phyloP scores from a whole-genome alignment of 2,888 invertebrate species.

The Melieria crassipennis region DNA sequence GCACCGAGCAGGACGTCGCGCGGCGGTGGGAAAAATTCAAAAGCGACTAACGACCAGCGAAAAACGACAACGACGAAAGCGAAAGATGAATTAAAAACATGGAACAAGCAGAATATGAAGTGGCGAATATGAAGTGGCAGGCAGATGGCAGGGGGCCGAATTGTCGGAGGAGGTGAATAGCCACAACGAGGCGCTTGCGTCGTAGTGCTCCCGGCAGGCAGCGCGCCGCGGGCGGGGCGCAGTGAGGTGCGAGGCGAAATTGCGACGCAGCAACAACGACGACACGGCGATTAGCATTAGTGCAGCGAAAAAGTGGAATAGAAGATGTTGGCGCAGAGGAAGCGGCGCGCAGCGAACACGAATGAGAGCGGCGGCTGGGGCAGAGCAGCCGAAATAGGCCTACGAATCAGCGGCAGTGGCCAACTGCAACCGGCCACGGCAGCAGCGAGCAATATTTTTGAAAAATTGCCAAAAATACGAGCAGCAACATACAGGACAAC shows the following conservation, averaged over 20 bases:
- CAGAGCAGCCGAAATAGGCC: slow-evolving; percentile 16
- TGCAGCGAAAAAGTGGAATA: slow-evolving; percentile 15
- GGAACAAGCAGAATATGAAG: no score
- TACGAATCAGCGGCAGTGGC: slow-evolving; percentile 30
- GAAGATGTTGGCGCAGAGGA: slow-evolving; percentile 7
- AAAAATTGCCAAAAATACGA: slow-evolving; percentile 32
- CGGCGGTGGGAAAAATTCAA: neutral
- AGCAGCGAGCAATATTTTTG: slow-evolving; percentile 14
- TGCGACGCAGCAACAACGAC: neutral
- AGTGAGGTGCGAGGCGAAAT: slow-evolving; percentile 7
- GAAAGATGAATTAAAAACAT: slow-evolving; percentile 4
- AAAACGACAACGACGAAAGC: neutral
- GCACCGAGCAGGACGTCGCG: neutral
- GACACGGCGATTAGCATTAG: slow-evolving; percentile 1
- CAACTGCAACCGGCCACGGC: slow-evolving; percentile 21
- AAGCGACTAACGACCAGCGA: neutral
- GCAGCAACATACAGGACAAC: slow-evolving; percentile 2
- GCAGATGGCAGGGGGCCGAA: neutral
- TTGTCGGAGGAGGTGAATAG: neutral
- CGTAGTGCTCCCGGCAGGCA: neutral
- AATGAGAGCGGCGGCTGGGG: neutral
- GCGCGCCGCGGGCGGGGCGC: neutral
- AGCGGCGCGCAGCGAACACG: neutral
- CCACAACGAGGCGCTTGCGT: neutral
- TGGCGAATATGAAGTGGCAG: no score